phyloP scores from a whole-genome alignment of 2,888 invertebrate genomes.

The Poecilus cupreus region DNA sequence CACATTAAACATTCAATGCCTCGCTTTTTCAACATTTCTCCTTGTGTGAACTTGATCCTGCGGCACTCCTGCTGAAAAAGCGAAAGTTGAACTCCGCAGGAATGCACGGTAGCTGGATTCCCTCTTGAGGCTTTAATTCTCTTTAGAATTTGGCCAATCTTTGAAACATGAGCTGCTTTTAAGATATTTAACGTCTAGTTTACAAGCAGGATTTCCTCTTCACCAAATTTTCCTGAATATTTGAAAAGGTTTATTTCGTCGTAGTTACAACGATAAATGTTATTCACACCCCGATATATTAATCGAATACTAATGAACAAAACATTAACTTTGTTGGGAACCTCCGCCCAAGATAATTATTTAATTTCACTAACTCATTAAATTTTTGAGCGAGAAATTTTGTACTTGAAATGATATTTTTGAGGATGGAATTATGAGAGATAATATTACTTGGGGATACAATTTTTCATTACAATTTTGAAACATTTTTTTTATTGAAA shows the following conservation, averaged over 20 bases:
- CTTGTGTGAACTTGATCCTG: slow-evolving; percentile 29
- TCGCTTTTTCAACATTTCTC: not conserved
- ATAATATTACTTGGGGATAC: too few relatives aligned
- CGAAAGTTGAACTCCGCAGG: slow-evolving; percentile 6
- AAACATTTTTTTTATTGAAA: too few relatives aligned
- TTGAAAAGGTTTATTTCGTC: not conserved
- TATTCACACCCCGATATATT: not conserved
- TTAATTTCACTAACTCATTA: too few relatives aligned
- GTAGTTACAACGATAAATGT: too few relatives aligned
- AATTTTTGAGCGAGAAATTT: too few relatives aligned
- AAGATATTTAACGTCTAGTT: slow-evolving; percentile 1
- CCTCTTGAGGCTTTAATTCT: not conserved
- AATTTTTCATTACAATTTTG: too few relatives aligned
- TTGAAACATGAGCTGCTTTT: not conserved
- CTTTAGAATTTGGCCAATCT: not conserved
- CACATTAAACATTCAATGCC: slow-evolving; percentile 37
- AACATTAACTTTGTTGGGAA: too few relatives aligned
- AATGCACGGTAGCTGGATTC: not conserved
- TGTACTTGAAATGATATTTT: too few relatives aligned
- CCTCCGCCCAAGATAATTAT: too few relatives aligned
- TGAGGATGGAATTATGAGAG: too few relatives aligned
- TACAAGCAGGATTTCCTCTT: not conserved
- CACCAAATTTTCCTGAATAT: not conserved
- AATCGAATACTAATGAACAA: too few relatives aligned
- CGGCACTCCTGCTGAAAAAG: not conserved